Evolutionary conservation across 2,888 invertebrate genomes (phyloP), one percentile per base, ranked within the genome.

Genomic region (Cantharis rufa): DNA sequence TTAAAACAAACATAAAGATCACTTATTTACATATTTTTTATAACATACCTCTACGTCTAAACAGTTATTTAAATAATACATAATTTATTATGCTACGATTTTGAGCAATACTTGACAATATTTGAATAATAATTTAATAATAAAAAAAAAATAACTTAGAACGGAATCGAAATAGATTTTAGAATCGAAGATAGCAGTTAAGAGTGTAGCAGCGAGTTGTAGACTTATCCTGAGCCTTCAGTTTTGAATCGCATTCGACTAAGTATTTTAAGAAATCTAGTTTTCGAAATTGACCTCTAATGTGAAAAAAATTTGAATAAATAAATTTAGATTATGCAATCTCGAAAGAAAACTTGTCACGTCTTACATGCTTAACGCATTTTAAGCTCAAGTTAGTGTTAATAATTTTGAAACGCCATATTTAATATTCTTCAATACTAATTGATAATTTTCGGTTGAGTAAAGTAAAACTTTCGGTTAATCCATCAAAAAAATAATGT

Each of bases 21-120:
- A 78, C 78, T 78, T 78, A 78, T 78, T 71, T 78, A 78, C 76
- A 78, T 32, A 27, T 69, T 72, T 66, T 66, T 21, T 64, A 62
- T 71, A 7, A 48, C 48, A 48, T 48, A 48, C 48, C 48, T 48
- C 48, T 48, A 48, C 48, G 48, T 48, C n/a, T 48, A 48, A 48
- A n/a, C 48, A 48, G 48, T 48, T n/a, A 48, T 48, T 48, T 48
- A 48, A 48, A 48, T 48, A 48, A 48, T 48, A 48, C 48, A 48
- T 48, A 48, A 48, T 48, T 48, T 48, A 48, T 48, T 48, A 48
- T 48, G 48, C 48, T 48, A 48, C n/a, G 48, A 48, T 48, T 48
- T 48, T 48, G 48, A 48, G 48, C 48, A 48, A 48, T 48, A 48
- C 48, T 48, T 48, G n/a, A 48, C 48, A 48, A 48, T 48, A 48